These are phyloP conservation scores for Actias luna DNA, from an alignment of 2,888 invertebrate genomes.

Conservation along the genomic window DNA sequence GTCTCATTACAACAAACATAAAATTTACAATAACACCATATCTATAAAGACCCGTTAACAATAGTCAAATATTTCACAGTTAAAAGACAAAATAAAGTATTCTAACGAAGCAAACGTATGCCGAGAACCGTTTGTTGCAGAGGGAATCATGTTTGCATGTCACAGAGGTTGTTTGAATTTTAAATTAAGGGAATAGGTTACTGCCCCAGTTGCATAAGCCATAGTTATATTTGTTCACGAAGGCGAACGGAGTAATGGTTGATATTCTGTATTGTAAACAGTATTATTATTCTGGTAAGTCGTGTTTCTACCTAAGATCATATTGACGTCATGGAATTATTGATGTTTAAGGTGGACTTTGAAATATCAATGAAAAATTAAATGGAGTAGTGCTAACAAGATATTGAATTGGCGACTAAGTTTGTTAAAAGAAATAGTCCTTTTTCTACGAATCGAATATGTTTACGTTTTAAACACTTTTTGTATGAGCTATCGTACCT, in stretches of 20 bases:
- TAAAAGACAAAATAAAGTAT: slow-evolving; percentile 11
- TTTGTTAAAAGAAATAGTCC: too few relatives aligned
- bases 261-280: background rate
- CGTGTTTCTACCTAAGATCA: background rate
- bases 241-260: slow-evolving; percentile 25
- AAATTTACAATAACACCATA: background rate
- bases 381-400: background rate
- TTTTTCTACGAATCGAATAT: too few relatives aligned
- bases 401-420: background rate
- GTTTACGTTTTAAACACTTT: too few relatives aligned
- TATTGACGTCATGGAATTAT: background rate
- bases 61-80: slow-evolving; percentile 10
- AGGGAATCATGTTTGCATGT: slow-evolving; percentile 39
- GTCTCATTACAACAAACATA: background rate
- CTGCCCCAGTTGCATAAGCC: slow-evolving; percentile 50
- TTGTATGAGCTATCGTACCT: too few relatives aligned
- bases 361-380: background rate
- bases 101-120: slow-evolving; percentile 28
- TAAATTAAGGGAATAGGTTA: slow-evolving; percentile 58
- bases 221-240: slow-evolving; percentile 38
- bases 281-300: background rate
- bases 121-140: slow-evolving; percentile 37
- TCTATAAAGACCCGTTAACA: slow-evolving; percentile 11
- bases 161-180: slow-evolving; percentile 48
- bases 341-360: background rate